Base-by-base conservation (phyloP, 2,888 invertebrate species). In the Dendrolimus pini region DNA sequence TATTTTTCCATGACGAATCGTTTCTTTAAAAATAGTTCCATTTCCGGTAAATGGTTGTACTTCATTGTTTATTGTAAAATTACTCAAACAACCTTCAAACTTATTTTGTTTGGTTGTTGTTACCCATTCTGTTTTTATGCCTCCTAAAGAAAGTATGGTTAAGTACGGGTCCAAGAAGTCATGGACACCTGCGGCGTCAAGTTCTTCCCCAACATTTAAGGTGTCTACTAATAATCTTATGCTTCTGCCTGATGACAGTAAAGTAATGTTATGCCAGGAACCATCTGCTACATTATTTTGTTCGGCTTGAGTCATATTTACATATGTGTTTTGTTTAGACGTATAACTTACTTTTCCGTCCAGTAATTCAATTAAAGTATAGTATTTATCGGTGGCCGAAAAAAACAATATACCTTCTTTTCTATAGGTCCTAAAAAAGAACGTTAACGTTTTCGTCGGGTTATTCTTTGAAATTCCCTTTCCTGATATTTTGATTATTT, bases 111-210 rank as follows among this genome's bases (percentile, higher is more conserved):
- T 82, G 10, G 80, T 74, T 59, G 92, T 91, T 53, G 92, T 91
- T 65, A 94, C 91, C 69, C 93, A 90, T 68, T 94, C 94, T 18
- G 92, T 82, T 70, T 93, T 93, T 0, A 94, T 93, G 9, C 96
- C 97, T 53, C 98, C 98, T 53, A 98, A 83, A 2, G 95, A 94
- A 58, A 98, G 83, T 7, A 94, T 92, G 0, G 96, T 96, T 56
- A 98, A 86, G 75, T 98, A 97, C 0, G 98, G 97, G 82, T 98
- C 98, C 52, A 98, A 92, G 76, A 98, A 98, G 77, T 98, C 97
- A 76, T 98, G 98, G 0, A 97, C 95, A 3, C 96, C 95, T 12
- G 95, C 95, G 0, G 95, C 92, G 74, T 97, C 97, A 7, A 98
- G 88, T 78, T 97, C 97, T 74, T 97, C 97, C 0, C 97, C 97